Percentiles rank a stretch among this genome's conserved stretches.
Conservation (phyloP, 53 echinoderm and acorn worm species). For the Apostichopus leukothele region DNA sequence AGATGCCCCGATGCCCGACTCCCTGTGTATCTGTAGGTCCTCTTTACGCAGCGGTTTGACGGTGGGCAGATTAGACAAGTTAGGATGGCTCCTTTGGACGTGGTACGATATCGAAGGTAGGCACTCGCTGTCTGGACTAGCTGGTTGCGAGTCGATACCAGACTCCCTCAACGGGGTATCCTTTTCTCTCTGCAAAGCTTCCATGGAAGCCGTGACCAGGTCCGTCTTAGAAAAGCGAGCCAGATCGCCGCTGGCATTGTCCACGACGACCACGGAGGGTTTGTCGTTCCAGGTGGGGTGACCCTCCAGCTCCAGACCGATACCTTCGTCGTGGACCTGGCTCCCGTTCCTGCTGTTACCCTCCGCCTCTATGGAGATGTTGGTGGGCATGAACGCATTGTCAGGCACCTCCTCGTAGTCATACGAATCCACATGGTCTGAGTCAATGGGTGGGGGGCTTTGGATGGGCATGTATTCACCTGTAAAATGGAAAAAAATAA, state of each 20-base stretch:
- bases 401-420: constrained; percentile 38
- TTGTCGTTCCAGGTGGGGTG: constrained; percentile 44
- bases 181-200: constrained; percentile 10
- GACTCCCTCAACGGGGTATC: constrained; percentile 49
- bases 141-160: constrained; percentile 32
- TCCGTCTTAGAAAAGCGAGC: constrained; percentile 37
- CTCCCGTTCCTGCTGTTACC: not conserved
- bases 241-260: constrained; percentile 25
- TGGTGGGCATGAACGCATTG: not conserved
- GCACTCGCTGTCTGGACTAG: constrained; percentile 24
- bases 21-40: constrained; percentile 34
- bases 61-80: not conserved
- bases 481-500: not conserved
- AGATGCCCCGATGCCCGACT: constrained; percentile 61
- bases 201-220: not conserved
- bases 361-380: not conserved
- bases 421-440: constrained; percentile 19
- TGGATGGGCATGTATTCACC: constrained; percentile 38
- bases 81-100: constrained; percentile 27
- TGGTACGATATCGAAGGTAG: constrained; percentile 30
- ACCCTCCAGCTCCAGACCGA: constrained; percentile 77
- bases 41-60: constrained; percentile 18
- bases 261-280: constrained; percentile 35
- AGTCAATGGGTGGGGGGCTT: constrained; percentile 24
- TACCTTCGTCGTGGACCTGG: constrained; percentile 72